Percentiles rank a stretch among this genome's conserved stretches.
Evolutionary conservation across 2,797 vertebrate species (phyloP).

Genomic region (Poeciliopsis turneri): DNA sequence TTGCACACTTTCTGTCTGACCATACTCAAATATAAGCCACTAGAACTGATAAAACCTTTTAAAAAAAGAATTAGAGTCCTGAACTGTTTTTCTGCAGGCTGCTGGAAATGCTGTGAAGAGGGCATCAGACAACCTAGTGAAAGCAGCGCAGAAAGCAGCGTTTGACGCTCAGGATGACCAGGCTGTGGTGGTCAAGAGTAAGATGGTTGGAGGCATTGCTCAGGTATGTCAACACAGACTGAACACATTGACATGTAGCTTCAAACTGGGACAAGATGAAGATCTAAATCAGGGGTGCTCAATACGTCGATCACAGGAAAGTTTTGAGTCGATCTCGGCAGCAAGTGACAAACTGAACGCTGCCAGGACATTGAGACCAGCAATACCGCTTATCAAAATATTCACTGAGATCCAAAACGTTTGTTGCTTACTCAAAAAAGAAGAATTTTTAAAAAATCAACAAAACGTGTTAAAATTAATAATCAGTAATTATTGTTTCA

Average conservation of each 20-base stretch:
- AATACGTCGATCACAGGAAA: too few species aligned
- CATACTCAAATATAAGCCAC: too few species aligned
- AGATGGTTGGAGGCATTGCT: conserved; percentile 98
- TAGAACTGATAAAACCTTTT: neutral
- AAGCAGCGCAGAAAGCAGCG: conserved; percentile 96
- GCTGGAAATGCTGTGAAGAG: conserved; percentile 96
- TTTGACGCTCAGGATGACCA: conserved; percentile 94
- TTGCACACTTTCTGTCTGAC: too few species aligned
- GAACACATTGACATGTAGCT: neutral
- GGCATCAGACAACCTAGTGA: conserved; percentile 96
- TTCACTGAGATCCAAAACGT: too few species aligned
- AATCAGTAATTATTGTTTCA: too few species aligned
- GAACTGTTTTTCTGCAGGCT: conserved; percentile 73
- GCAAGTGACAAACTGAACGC: too few species aligned
- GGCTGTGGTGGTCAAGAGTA: conserved; percentile 95
- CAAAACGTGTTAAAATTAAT: too few species aligned
- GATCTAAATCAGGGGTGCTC: neutral
- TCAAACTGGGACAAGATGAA: neutral
- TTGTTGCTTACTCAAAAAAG: too few species aligned
- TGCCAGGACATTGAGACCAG: too few species aligned
- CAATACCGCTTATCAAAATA: too few species aligned
- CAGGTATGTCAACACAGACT: conserved; percentile 80
- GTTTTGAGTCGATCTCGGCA: too few species aligned
- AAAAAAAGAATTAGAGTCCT: neutral
- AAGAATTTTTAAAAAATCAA: too few species aligned